Evolutionary conservation across 1,140 invertebrate species (phyloP), one percentile per base, ranked within the genome.

Genomic region (Thalassaphorura encarpata): DNA sequence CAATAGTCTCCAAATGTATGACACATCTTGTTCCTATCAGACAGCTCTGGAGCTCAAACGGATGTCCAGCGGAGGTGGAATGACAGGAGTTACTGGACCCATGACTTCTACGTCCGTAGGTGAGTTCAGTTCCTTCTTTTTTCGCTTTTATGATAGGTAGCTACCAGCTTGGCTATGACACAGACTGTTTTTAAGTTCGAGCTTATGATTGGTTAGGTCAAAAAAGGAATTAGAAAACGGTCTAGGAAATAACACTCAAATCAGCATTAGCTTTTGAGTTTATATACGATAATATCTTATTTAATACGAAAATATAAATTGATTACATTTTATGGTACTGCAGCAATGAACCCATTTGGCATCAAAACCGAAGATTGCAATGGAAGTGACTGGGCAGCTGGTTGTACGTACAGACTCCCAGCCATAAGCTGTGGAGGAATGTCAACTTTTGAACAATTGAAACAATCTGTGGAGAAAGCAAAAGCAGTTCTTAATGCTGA

Each of bases 1-100:
- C 43, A 64, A 64, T 52, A 54, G 46, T 33, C 61, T 65, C 48
- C 61, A 73, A 69, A 89, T 89, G 86, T 89, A 89, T 79, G 87
- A 89, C 77, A 88, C 85, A 73, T 83, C 84, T 67, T 89, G 86
- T 76, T 89, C 85, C 70, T 89, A 88, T 75, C 84, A 85, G 70
- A 84, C 81, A 70, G 85, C 85, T 66, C 75, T 89, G 64, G 86
- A 89, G 72, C 75, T 89, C 67, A 89, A 89, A 73, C 77, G 87
- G 66, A 79, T 76, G 76, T 62, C 62, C 73, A 49, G 68, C 70
- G n/a, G 68, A 69, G 47, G 57, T 71, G 58, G 55, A 46, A 64
- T 64, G 62, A 58, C 58, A 54, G 58, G 58, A 60, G 56, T 58
- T 42, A 54, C 52, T 27, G 56, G 56, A 52, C 53, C 62, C 52